These are phyloP conservation scores for Chymomyza fuscimana DNA, from an alignment of 2,888 invertebrate species.

Conservation along the genomic window DNA sequence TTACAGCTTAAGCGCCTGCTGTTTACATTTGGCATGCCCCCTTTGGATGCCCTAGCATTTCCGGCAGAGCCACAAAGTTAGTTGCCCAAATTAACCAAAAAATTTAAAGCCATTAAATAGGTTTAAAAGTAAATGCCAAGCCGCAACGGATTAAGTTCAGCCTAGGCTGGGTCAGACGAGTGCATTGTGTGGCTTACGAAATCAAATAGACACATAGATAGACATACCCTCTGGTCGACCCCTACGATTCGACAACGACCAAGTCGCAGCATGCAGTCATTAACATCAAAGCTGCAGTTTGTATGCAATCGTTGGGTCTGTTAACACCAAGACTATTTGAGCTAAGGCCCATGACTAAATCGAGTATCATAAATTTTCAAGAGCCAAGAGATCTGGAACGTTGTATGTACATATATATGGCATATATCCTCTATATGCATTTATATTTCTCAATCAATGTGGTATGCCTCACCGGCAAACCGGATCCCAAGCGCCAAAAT, in stretches of 20 bases:
- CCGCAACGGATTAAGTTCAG: background rate
- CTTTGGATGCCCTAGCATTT: background rate
- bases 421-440: background rate
- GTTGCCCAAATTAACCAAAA: too few species aligned
- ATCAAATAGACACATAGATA: background rate
- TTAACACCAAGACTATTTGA: background rate
- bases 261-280: background rate
- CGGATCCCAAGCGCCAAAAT: conserved; percentile 35
- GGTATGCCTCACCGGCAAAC: background rate
- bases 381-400: background rate
- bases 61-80: too few species aligned
- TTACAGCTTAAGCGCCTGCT: background rate
- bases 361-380: background rate
- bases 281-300: background rate
- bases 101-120: background rate
- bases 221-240: background rate
- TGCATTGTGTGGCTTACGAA: background rate
- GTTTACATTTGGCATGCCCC: background rate
- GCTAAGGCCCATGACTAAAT: background rate
- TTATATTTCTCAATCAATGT: background rate
- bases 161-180: background rate
- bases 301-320: background rate
- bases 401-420: background rate
- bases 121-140: background rate
- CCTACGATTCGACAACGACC: background rate